phyloP scores from a whole-genome alignment of 2,888 invertebrate genomes.

The Lasioglossum pauxillum region DNA sequence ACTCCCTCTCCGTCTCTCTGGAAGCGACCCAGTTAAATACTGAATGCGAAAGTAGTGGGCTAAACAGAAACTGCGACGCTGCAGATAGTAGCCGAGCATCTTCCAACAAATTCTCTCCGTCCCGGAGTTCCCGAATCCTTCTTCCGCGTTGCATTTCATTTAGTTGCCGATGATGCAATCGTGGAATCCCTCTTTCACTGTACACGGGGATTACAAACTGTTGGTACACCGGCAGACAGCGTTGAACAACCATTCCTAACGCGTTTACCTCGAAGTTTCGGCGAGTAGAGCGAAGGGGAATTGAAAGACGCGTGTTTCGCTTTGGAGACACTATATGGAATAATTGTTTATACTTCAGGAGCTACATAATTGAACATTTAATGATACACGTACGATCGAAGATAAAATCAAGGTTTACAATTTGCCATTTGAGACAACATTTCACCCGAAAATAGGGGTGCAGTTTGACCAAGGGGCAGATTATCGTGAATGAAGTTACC shows the following conservation, averaged over 20 bases:
- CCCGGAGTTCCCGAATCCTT: neutral
- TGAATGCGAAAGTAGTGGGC: conserved; percentile 2
- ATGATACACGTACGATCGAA: no score
- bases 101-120: conserved; percentile 1
- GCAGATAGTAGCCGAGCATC: neutral
- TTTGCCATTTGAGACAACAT: neutral
- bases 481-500: conserved; percentile 56
- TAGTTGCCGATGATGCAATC: neutral
- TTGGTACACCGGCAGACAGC: neutral
- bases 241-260: neutral
- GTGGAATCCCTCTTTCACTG: neutral
- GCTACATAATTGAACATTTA: no score
- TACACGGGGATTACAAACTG: neutral
- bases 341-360: neutral
- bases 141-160: conserved; percentile 8
- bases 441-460: neutral
- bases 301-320: neutral
- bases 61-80: conserved; percentile 1
- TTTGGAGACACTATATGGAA: neutral
- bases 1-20: neutral
- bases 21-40: conserved; percentile 9
- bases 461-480: neutral
- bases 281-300: neutral
- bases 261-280: neutral
- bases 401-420: neutral